Base-by-base conservation (phyloP, 2,113 vertebrate genomes). In the Trematomus loennbergii region DNA sequence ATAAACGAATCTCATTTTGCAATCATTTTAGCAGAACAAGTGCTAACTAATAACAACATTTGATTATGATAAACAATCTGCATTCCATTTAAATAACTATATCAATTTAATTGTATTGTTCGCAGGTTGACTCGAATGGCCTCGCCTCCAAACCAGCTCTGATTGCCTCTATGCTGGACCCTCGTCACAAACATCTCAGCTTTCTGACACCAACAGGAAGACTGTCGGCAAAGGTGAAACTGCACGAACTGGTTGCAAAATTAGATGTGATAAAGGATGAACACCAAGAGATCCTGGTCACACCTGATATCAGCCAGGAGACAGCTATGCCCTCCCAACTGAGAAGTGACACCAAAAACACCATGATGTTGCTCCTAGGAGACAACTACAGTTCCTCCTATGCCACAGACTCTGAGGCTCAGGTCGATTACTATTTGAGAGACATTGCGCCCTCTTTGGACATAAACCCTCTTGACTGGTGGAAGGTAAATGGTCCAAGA, bases 111-210 rank as follows among this genome's bases (percentile, higher is more conserved):
- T 58, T 75, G 43, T 25, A 9, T 11, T 52, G n/a, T 84, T 52
- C 6, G 15, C 84, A 92, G 91, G 83, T 92, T 1, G 87, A 91
- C 76, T 87, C 89, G 0, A 65, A 50, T 1, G 85, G 91, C 29
- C 43, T 92, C 0, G 81, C 89, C 36, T 90, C 88, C 75, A 91
- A 92, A 82, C 88, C 89, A 9, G 91, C 89, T 61, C 79, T 92
- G 57, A 87, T 91, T 0, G 88, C 90, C 20, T 91, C 90, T 0
- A 91, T 93, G 84, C 79, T 93, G 74, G 91, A 93, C 72, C 91
- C 91, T 55, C 90, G 91, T 33, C 90, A 93, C 87, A 91, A 93
- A 80, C 91, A 91, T 10, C 89, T 93, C 60, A 90, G 87, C 75
- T 93, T 93, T 79, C 66, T 90, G 40, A 87, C 85, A 3, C 87